Conservation (phyloP, 2,888 invertebrate genomes). For the Tipula vernalis region DNA sequence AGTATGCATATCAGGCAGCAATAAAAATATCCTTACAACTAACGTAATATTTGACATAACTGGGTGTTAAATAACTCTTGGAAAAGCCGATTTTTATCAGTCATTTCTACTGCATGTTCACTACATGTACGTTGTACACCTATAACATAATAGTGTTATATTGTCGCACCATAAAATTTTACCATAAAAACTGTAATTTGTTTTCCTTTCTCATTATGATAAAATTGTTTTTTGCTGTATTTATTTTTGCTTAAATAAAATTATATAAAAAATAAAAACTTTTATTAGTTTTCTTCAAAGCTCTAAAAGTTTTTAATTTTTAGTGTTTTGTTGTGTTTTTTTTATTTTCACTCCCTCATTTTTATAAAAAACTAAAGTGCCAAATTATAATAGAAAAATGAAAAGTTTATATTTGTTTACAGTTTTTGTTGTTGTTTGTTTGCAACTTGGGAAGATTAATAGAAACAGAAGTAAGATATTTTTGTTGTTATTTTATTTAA, state of each 20-base stretch:
- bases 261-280: not conserved
- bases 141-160: not conserved
- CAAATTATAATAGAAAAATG: not conserved
- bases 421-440: not conserved
- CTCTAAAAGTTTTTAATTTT: not conserved
- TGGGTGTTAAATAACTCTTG: no score
- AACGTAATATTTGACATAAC: no score
- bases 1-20: no score
- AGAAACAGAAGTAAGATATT: not conserved
- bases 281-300: not conserved
- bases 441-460: not conserved
- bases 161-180: not conserved
- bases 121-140: no score
- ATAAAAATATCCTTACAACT: no score
- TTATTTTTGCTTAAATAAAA: not conserved
- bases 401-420: not conserved
- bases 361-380: not conserved
- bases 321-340: not conserved
- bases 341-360: not conserved
- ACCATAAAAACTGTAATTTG: not conserved
- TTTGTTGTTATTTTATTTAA: not conserved
- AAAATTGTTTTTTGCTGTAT: not conserved
- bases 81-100: no score
- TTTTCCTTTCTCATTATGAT: not conserved
- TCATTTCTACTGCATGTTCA: no score